Base-by-base conservation (phyloP, 2,113 vertebrate genomes). In the Brachyhypopomus gauderio region DNA sequence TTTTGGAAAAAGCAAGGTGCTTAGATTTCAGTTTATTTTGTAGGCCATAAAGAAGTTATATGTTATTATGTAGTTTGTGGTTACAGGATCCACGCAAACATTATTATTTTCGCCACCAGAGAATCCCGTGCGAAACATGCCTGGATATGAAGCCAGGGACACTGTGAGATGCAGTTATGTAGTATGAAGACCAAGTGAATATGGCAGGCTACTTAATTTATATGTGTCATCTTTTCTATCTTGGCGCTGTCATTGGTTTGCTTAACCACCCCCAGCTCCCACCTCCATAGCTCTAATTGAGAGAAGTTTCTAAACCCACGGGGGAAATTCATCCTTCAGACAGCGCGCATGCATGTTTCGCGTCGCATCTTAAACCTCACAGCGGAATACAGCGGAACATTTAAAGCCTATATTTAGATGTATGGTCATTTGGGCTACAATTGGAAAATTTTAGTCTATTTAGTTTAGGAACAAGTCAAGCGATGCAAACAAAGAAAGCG, bases 281-380 rank as follows among this genome's bases (percentile, higher is more conserved):
- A 76, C 84, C 75, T 80, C 81, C 82, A 78, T 66, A 83, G 87
- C 41, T 83, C 77, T 76, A 83, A 85, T 87, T 91, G 87, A 91
- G 87, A 77, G 77, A 84, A 83, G 86, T 90, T 88, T 89, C 88
- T 89, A 91, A 90, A 88, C 92, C 93, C 91, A 93, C 92, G 63
- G n/a, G 88, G 92, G 92, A 90, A 92, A 89, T 93, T 94, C 86
- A 90, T 89, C 85, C 83, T 55, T 69, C 86, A 84, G 77, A 82
- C 17, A 71, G 22, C 75, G 27, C 74, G 55, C 79, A 67, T 83
- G n/a, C 71, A 52, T 52, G 45, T 14, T 52, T 78, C 55, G 72
- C 56, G 56, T 63, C 62, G 83, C 77, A 86, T 83, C 75, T 84
- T 80, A 79, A 69, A 82, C 79, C 82, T 82, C 80, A 85, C 27